Evolutionary conservation across 2,888 invertebrate genomes (phyloP), one percentile per base, ranked within the genome.

Genomic region (Drosophila paranaensis): DNA sequence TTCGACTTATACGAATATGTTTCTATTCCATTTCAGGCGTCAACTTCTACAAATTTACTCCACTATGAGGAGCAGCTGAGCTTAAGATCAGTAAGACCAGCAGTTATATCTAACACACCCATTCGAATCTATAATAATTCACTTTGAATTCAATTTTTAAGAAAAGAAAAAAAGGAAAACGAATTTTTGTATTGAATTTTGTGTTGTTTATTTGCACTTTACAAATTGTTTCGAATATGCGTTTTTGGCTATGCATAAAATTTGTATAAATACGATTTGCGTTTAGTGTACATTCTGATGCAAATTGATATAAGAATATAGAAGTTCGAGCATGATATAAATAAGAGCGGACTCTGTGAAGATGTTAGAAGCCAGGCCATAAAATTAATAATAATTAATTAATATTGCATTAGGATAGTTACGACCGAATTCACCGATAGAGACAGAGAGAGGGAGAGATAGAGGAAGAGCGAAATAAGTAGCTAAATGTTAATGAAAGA

Each of bases 1-100:
- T 27, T 4, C 16, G 11, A 6, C 43, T 20, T 20, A 16, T 42
- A 16, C 11, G 6, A 13, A 45, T 14, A 25, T 25, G 0, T 27
- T 1, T 16, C 2, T 2, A 2, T 27, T 42, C 20, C 27, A 6
- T 54, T 61, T 71, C 16, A 91, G 91, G 91, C 60, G 90, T 91
- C 4, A 90, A 71, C 64, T 91, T 91, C 77, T 91, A 81, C 74
- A 90, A 90, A 66, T 91, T 91, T 62, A 90, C 82, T 9, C 84
- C 79, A 39, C 60, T 82, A 20, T 88, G 37, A 81, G 0, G 13
- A 40, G 16, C 16, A 54, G 39, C 40, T 54, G 57, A 45, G 51
- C 16, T 13, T 6, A 16, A 20, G 51, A 51, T 20, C 20, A 16
- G 14, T 35, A 20, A 10, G 30, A 33, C 0, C 33, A 54, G 37